Evolutionary conservation across 1,140 invertebrate genomes (phyloP).

Genomic region (Grapholita molesta): DNA sequence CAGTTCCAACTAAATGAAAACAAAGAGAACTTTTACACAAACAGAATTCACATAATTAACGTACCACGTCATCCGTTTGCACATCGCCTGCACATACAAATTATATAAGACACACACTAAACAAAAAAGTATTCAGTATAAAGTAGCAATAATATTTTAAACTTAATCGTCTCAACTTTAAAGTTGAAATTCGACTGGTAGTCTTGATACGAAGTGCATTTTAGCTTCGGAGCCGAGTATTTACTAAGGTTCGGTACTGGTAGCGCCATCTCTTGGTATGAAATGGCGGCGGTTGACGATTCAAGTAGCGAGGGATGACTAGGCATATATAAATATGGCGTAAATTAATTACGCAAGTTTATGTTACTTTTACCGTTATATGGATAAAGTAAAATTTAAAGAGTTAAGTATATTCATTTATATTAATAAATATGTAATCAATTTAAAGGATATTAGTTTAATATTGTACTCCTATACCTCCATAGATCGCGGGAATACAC

Average conservation of each 20-base stretch:
- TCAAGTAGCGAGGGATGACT: conserved; percentile 3
- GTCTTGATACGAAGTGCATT: background rate
- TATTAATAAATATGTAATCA: too few relatives aligned
- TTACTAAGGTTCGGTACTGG: background rate
- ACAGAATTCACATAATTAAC: background rate
- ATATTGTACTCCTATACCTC: too few relatives aligned
- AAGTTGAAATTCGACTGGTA: background rate
- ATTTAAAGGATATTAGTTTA: too few relatives aligned
- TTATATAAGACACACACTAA: conserved; percentile 14
- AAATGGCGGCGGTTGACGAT: background rate
- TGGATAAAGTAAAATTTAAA: too few relatives aligned
- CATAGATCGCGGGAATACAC: too few relatives aligned
- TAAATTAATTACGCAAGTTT: background rate
- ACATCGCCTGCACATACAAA: conserved; percentile 2
- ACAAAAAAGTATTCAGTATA: background rate
- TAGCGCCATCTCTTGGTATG: conserved; percentile 3
- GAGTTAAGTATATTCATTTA: too few relatives aligned
- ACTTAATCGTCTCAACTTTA: background rate
- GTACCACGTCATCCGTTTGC: conserved; percentile 7
- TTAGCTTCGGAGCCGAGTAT: background rate
- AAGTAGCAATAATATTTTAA: background rate
- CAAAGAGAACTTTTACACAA: background rate
- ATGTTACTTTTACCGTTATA: too few relatives aligned
- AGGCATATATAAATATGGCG: too few relatives aligned
- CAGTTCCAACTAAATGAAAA: background rate